Evolutionary conservation across 2,888 invertebrate genomes (phyloP), one percentile per base, ranked within the genome.

Genomic region (Tenthredo scrophulariae): DNA sequence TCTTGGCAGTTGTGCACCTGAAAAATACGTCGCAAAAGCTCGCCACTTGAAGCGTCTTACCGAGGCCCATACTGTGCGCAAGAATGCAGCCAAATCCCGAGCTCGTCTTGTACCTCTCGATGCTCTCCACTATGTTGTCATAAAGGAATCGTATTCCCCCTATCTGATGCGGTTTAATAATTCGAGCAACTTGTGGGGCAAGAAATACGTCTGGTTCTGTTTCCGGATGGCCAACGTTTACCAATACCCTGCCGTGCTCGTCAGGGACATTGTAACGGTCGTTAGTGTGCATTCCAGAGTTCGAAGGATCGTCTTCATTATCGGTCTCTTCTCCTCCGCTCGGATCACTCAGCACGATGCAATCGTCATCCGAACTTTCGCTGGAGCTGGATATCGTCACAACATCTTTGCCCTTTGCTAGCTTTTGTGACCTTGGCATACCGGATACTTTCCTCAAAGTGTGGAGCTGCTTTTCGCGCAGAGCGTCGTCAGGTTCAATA

Each of bases 41-140:
- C 85, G 99, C 97, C 85, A 99, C 97, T 94, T 97, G 98, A 85
- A 99, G 94, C 0, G 99, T 99, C 94, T 99, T 99, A n/a, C 99
- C 99, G 43, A 99, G 95, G 1, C 99, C 99, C 99, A 99, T 99
- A 72, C 98, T 98, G 94, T 99, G 99, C 0, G 99, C 99, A 84
- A 99, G 94, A 90, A 99, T 99, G 93, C 99, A 99, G 18, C 99
- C 99, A 93, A 99, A 99, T 15, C 99, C 99, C 75, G 94, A 93
- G 85, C 94, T 93, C 22, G 96, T 97, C 84, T 97, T 97, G 93
- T 97, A 99, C 88, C 98, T 95, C 86, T 97, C 97, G 72, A 97
- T 95, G 29, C 98, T 98, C 94, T 99, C 99, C 88, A 99, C 97
- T 37, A 99, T 97, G 93, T 99, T 99, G 93, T 99, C 99, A 92